Percentiles rank a stretch among this genome's conserved stretches.
Evolutionary conservation across 2,113 vertebrate genomes (phyloP).

Genomic region (Varanus komodoensis): DNA sequence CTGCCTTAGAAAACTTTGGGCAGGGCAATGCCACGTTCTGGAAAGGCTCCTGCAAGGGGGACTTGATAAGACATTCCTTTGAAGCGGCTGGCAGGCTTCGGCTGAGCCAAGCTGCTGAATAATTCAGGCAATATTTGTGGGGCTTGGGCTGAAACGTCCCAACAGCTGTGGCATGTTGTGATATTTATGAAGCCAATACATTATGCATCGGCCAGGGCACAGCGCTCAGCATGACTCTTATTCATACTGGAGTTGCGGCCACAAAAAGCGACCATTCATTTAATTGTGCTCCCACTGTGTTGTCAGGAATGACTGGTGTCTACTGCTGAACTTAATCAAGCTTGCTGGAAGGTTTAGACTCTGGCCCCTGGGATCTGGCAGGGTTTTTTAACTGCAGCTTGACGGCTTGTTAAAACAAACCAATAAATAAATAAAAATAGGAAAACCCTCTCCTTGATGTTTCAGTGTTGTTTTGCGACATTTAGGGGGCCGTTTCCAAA

Average conservation of each 20-base stretch:
- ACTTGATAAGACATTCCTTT: conserved; percentile 50
- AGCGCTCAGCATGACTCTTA: conserved; percentile 64
- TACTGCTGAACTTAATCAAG: conserved; percentile 66
- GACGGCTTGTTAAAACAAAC: conserved; percentile 34
- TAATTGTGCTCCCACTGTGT: conserved; percentile 46
- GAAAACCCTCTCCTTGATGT: background rate
- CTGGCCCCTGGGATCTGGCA: conserved; percentile 30
- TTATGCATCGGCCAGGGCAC: conserved; percentile 65
- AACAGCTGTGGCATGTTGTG: conserved; percentile 69
- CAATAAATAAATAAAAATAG: conserved; percentile 21
- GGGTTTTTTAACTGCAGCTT: conserved; percentile 7
- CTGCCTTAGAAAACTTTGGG: conserved; percentile 1
- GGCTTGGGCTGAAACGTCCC: conserved; percentile 58
- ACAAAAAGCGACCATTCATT: conserved; percentile 44
- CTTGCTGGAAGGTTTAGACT: conserved; percentile 59
- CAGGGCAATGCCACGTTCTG: background rate
- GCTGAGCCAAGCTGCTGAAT: conserved; percentile 50
- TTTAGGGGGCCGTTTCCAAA: background rate
- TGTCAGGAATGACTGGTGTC: conserved; percentile 50
- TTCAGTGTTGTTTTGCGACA: background rate
- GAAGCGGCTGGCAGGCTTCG: conserved; percentile 37
- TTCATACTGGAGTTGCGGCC: conserved; percentile 47
- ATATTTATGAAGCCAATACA: conserved; percentile 71
- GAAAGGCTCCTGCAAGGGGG: conserved; percentile 33
- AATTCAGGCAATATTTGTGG: conserved; percentile 69